Base-by-base conservation (phyloP, 23 tunicate genomes). In the Phallusia fumigata region DNA sequence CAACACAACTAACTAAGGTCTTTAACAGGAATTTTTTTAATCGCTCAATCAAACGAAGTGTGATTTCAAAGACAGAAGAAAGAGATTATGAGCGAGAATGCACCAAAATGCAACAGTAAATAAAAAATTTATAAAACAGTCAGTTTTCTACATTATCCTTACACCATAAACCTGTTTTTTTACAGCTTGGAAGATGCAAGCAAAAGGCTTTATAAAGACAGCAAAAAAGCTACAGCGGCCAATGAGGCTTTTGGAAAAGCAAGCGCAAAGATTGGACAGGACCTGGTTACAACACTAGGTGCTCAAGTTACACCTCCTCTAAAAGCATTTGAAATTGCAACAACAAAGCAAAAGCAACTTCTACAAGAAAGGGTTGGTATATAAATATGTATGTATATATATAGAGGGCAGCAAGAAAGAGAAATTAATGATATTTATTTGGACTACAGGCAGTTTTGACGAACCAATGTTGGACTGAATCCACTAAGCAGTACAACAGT, bases 1-100 rank as follows among this genome's bases (percentile, higher is more conserved):
- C 10, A 40, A 40, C 47, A 40, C 10, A 40, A 40, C 47, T 5
- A 40, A 40, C 10, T 40, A 40, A 40, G 47, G 5, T 12, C 6
- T 79, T 79, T 79, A 51, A 15, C 72, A 92, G 97, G 88, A 87
- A 84, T 34, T 47, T 84, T 18, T 78, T 79, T 24, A 85, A 69
- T 79, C 83, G 79, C 16, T 44, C 76, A 36, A 33, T 74, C 24
- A 84, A 80, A 33, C 74, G 65, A 84, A 87, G 80, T 65, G 52
- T 86, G 24, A 69, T 89, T 0, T 36, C 92, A 33, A 88, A 79
- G 72, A 45, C 87, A 19, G 82, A 80, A 30, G 97, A 92, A 87
- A 77, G 90, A 64, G 88, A 92, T 80, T 84, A 87, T 76, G 97
- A 90, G 49, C 79, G 88, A 64, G 97, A 92, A 92, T 87, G 88